Evolutionary conservation across 2,888 invertebrate genomes (phyloP), one percentile per base, ranked within the genome.

Genomic region (Eucriotettix oculatus): DNA sequence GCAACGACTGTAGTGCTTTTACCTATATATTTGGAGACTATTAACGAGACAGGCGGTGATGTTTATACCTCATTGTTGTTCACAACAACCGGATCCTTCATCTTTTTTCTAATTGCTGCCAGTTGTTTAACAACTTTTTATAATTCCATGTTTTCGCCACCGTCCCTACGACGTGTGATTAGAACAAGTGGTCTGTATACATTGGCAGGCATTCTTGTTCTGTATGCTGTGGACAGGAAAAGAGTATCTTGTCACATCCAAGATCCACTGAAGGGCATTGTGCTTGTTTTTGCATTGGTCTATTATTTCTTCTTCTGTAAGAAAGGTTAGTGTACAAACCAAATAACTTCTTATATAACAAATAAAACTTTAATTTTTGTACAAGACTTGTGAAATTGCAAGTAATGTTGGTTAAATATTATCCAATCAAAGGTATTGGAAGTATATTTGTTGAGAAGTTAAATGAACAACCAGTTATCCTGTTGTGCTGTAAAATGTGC

Each of bases 221-320:
- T 76, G n/a, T 76, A 77, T 64, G 73, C 78, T 5, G 67, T 77
- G 63, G 80, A 79, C 66, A 71, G 75, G 61, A 76, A 78, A 64
- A 70, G 79, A 65, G 81, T 82, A 9, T 71, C 79, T 58, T 82
- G 82, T 64, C 81, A 82, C 68, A 71, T 81, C 52, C 81, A 81
- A 67, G 81, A 81, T 69, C 81, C 82, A 1, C 76, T 81, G 52
- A 79, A 81, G 67, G 80, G 79, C 58, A 73, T 80, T 54, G 73
- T 78, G 9, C 68, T 81, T 58, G 78, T 80, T 11, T 80, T 79
- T 67, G 77, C 80, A 0, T 70, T 80, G 57, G 73, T 80, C 14
- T 79, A 78, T 68, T 81, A 80, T 67, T 81, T 81, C 71, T 79
- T 80, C 69, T 79, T 79, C 68, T 80, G 80, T 66, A 75, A 76